These are phyloP conservation scores for Trialeurodes vaporariorum DNA, from an alignment of 1,140 invertebrate species.

Conservation along the genomic window DNA sequence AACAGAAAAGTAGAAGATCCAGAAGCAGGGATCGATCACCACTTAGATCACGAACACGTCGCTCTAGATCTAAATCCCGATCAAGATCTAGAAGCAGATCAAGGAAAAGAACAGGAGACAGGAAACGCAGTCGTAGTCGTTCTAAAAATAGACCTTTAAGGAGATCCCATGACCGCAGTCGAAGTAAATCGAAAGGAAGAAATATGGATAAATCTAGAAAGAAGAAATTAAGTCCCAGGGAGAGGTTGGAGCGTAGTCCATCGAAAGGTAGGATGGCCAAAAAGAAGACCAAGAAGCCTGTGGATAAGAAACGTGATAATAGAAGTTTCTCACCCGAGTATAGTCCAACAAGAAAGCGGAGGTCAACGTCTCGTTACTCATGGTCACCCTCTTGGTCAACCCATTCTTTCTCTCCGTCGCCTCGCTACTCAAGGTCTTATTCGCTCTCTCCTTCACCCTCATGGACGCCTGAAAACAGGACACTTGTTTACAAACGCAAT, in stretches of 20 bases:
- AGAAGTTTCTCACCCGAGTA: not conserved
- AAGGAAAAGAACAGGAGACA: conserved; percentile 17
- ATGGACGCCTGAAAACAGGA: not conserved
- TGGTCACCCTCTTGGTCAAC: not conserved
- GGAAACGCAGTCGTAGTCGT: conserved; percentile 23
- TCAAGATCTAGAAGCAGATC: conserved; percentile 23
- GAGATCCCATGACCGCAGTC: conserved; percentile 15
- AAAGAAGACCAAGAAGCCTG: conserved; percentile 28
- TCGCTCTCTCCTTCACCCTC: not conserved
- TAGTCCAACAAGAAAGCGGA: not conserved
- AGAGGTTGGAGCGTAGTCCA: not conserved
- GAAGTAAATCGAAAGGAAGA: conserved; percentile 32
- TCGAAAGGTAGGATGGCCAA: conserved; percentile 19
- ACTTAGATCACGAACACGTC: conserved; percentile 19
- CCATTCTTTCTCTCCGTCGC: not conserved
- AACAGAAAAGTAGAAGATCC: conserved; percentile 25
- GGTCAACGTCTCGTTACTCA: not conserved
- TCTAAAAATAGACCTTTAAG: conserved; percentile 23
- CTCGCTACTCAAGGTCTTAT: not conserved
- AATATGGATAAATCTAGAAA: conserved; percentile 34
- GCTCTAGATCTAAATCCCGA: conserved; percentile 17
- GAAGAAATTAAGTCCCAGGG: conserved; percentile 36
- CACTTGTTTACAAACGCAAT: not conserved
- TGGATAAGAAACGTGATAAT: conserved; percentile 4
- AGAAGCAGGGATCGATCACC: conserved; percentile 28